Percentiles rank a stretch among this genome's conserved stretches.
Conservation (phyloP, 2,888 invertebrate species). For the Stomorhina lunata region DNA sequence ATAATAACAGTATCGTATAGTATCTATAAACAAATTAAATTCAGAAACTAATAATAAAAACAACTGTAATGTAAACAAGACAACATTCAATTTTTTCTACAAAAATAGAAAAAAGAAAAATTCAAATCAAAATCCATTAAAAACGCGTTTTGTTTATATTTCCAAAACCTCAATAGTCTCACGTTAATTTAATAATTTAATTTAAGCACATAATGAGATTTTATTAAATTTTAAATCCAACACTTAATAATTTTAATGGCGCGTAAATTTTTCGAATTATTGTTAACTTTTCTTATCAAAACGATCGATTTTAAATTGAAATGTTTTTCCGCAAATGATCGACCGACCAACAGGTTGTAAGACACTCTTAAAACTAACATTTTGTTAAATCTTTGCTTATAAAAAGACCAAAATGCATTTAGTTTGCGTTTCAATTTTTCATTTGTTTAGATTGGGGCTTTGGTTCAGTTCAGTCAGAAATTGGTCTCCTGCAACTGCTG, state of each 20-base stretch:
- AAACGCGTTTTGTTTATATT: conserved; percentile 56
- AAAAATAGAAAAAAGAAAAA: no score
- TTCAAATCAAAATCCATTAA: conserved; percentile 61
- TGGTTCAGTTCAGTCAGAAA: background rate
- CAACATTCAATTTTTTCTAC: conserved; percentile 53
- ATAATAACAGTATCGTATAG: conserved; percentile 49
- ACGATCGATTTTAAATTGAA: background rate
- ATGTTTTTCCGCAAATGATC: conserved; percentile 21
- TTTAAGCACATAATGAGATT: conserved; percentile 29
- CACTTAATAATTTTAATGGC: background rate
- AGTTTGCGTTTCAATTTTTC: background rate
- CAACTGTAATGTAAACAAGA: conserved; percentile 27
- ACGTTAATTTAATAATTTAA: conserved; percentile 50
- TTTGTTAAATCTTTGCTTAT: conserved; percentile 52
- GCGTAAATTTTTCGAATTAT: conserved; percentile 33
- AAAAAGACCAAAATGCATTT: conserved; percentile 46
- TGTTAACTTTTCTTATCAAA: background rate
- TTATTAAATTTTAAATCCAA: conserved; percentile 2
- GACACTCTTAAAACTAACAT: conserved; percentile 60
- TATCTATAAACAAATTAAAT: conserved; percentile 53
- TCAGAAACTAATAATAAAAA: conserved; percentile 35
- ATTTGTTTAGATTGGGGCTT: conserved; percentile 13
- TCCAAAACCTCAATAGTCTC: conserved; percentile 44
- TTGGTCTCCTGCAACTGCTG: conserved; percentile 4
- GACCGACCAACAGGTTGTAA: conserved; percentile 50